Evolutionary conservation across 1,140 invertebrate genomes (phyloP), one percentile per base, ranked within the genome.

Genomic region (Prorops nasuta): DNA sequence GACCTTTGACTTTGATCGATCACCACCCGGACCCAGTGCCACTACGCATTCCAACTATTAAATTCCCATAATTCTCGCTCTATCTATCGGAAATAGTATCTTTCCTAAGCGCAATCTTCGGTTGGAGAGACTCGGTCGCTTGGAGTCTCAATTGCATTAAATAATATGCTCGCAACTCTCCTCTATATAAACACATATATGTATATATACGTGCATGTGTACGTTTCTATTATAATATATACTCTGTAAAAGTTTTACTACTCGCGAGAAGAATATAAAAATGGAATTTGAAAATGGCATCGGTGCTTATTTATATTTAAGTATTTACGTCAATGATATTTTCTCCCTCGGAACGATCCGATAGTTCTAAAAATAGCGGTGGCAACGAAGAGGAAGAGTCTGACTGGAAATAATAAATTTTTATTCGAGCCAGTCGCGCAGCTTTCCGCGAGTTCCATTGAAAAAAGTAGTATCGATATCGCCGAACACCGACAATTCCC

Each of bases 1-100:
- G 53, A 62, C 48, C 52, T 59, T 55, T 59, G 49, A 63, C 56
- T 48, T 56, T 59, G 60, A 64, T 62, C 52, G 61, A 64, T 63
- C 50, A 62, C 35, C 21, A 8, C 31, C 41, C 32, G 40, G 22
- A 22, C 21, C 19, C 4, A 28, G 24, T 28, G 10, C 37, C 12
- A n/a, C 17, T 49, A 51, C 34, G 55, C 41, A 59, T 59, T 39
- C 47, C 36, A 40, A 22, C 58, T 58, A 60, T 60, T 58, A 60
- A 44, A 48, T 24, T 10, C 38, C 44, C 38, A 58, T 58, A 51
- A 60, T 34, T 44, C 32, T 32, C 31, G n/a, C n/a, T 17, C n/a
- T 7, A 16, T 15, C 37, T 36, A 46, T 47, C 43, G 16, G 18
- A n/a, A 32, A 15, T 35, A 17, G 1, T 32, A 28, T 34, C 37